Evolutionary conservation across 2,888 invertebrate genomes (phyloP), one percentile per base, ranked within the genome.

Genomic region (Germaria angustata): DNA sequence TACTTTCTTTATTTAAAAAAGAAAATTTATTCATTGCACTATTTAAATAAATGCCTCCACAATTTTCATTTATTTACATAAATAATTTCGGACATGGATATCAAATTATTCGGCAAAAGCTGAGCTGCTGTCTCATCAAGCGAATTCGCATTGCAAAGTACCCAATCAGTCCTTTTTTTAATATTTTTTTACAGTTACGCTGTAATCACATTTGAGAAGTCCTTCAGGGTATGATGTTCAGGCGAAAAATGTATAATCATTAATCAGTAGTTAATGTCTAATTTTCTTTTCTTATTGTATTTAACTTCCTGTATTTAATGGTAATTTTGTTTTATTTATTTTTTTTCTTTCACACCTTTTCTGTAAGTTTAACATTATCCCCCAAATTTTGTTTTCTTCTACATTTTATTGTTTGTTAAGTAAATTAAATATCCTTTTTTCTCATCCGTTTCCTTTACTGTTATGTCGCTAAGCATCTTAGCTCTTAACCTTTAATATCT

Each of bases 401-500:
- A 9, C 41, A 6, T 66, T 82, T 65, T 63, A 6, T 59, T 81
- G 61, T 68, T 69, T 73, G 46, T 51, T 51, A 76, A 79, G 57
- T 82, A 82, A 82, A 82, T 82, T 71, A 76, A 82, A 82, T 82
- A 71, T 82, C 82, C 82, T 79, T 51, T 41, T 63, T 55, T n/a
- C 53, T 53, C 36, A 44, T 69, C 39, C 63, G 24, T 36, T 71
- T 73, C 66, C 36, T 34, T 53, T 61, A 15, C 28, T 61, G 8
- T 32, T 34, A 41, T 46, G 44, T 76, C 55, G 46, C 44, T 59
- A 61, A 79, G 71, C 59, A 79, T 76, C 61, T 72, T 76, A 71
- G 46, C 46, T 79, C 71, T 75, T 82, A 79, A 79, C 75, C 75
- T 78, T 82, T 79, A 75, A 71, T 79, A 69, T 69, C 44, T 44